phyloP scores from a whole-genome alignment of 2,888 invertebrate genomes.

The Pheosia tremula region DNA sequence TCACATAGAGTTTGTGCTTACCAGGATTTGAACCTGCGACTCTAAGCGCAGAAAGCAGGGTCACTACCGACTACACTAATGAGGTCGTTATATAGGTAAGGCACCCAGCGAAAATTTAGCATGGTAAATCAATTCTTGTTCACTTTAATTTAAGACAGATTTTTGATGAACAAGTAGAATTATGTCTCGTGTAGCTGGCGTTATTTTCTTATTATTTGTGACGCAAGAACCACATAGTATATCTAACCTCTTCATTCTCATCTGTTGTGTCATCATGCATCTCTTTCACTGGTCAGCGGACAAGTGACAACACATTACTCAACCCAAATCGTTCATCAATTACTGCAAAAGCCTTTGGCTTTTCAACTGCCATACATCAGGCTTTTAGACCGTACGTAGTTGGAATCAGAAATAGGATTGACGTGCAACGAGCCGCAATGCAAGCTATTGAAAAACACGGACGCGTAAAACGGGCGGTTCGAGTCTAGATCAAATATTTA shows the following conservation, averaged over 20 bases:
- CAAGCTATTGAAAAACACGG: slow-evolving; percentile 42
- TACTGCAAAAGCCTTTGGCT: slow-evolving; percentile 8
- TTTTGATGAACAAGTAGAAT: too few species aligned
- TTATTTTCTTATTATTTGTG: too few species aligned
- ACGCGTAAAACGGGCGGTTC: slow-evolving; percentile 31
- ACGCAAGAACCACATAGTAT: not conserved
- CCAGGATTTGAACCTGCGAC: too few species aligned
- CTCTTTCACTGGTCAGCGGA: not conserved
- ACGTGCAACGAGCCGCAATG: slow-evolving; percentile 9
- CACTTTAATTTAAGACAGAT: too few species aligned
- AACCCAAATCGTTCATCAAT: slow-evolving; percentile 7
- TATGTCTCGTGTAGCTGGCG: too few species aligned
- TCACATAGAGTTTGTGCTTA: too few species aligned
- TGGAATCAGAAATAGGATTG: slow-evolving; percentile 1
- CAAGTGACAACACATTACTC: slow-evolving; percentile 1
- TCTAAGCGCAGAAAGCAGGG: too few species aligned
- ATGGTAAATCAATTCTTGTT: too few species aligned
- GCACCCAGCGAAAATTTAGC: too few species aligned
- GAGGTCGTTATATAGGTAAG: too few species aligned
- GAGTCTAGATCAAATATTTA: slow-evolving; percentile 49
- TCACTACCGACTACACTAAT: too few species aligned
- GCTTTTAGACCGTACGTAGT: not conserved
- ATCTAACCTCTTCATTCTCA: not conserved
- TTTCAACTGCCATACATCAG: slow-evolving; percentile 6
- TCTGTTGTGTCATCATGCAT: not conserved